These are phyloP conservation scores for Tribolium madens DNA, from an alignment of 1,140 invertebrate species.

Conservation along the genomic window DNA sequence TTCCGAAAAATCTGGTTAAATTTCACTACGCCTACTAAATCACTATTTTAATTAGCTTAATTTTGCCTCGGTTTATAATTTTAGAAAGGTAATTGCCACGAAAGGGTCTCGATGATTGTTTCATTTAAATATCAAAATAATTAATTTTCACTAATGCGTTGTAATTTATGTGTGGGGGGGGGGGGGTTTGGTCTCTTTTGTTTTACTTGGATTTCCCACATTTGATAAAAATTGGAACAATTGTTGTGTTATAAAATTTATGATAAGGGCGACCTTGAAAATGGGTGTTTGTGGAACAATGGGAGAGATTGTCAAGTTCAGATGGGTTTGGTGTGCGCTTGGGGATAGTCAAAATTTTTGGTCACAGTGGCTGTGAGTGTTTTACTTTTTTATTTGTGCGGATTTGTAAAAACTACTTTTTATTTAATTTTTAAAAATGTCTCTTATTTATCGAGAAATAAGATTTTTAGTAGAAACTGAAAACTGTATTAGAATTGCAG, in stretches of 20 bases:
- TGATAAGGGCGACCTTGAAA: slow-evolving; percentile 16
- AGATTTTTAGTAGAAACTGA: too few species aligned
- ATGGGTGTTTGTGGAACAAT: not conserved
- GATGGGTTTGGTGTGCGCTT: not conserved
- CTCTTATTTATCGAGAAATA: too few species aligned
- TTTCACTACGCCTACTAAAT: not conserved
- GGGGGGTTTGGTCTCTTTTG: not conserved
- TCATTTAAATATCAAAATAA: slow-evolving; percentile 8
- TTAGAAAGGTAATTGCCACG: slow-evolving; percentile 8
- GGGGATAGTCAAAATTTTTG: not conserved
- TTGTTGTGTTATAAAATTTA: not conserved
- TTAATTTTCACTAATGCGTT: not conserved
- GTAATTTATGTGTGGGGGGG: slow-evolving; percentile 1
- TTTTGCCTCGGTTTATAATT: not conserved
- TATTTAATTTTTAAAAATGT: too few species aligned
- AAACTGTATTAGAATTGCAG: too few species aligned
- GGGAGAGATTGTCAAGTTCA: not conserved
- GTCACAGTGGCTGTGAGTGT: not conserved
- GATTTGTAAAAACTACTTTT: too few species aligned
- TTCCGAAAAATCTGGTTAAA: not conserved
- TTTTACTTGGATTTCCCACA: too few species aligned
- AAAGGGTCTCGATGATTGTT: not conserved
- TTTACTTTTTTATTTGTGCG: too few species aligned
- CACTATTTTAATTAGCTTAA: not conserved
- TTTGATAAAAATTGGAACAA: not conserved